Evolutionary conservation across 2,797 vertebrate species (phyloP), one percentile per base, ranked within the genome.

Genomic region (Hoplostethus mediterraneus): DNA sequence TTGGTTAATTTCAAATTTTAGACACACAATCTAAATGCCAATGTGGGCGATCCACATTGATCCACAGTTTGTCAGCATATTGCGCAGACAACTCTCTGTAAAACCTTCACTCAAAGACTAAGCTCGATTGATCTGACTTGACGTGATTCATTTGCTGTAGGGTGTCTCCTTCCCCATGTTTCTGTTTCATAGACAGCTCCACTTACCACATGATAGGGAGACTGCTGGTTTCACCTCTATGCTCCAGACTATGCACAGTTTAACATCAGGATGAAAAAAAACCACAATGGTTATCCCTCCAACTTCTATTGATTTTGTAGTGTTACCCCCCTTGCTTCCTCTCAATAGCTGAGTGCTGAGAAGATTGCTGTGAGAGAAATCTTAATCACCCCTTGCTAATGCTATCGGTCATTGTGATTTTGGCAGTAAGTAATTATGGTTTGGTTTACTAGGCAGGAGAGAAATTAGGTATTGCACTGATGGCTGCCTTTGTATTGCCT

Each of bases 71-170:
- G 79, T 28, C 28, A 90, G 83, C 83, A 71, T 68, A 84, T 78
- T 82, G 79, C 71, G 14, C 69, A 55, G 52, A 75, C 67, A 73
- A 56, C 72, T 77, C 73, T 68, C 63, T 56, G 68, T 69, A 75
- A 79, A 82, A 70, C 68, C 60, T 73, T 74, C 74, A 40, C 64
- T 85, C 79, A 80, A 73, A 83, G 78, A 85, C 85, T 77, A 73
- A 87, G 79, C 68, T 63, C 71, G 65, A 87, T 87, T 94, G 90
- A 94, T 94, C 77, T 51, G 61, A 36, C 2, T 4, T 84, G 83
- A 89, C 68, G 51, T 85, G 84, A 94, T 93, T 90, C 82, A 91
- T 94, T 90, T 83, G 74, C 88, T 72, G 73, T 48, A 16, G 76
- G 70, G 63, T 73, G 76, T 89, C 74, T 81, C 64, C 69, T 38